A percentile compares a stretch with the other conserved stretches of the same genome.
Conservation (phyloP, 2,797 vertebrate species). For the Etheostoma nigrum region DNA sequence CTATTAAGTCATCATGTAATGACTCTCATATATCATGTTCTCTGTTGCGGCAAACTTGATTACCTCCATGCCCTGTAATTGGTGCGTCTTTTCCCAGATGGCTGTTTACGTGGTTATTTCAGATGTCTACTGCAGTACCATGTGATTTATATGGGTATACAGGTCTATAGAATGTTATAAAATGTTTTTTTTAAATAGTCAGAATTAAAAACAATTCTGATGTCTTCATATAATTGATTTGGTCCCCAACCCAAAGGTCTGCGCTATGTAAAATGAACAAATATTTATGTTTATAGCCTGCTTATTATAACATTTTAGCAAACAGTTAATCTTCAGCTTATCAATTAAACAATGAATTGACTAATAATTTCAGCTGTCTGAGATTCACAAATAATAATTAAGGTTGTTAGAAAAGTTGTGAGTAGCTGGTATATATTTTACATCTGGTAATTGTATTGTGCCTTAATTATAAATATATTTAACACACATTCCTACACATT, state of each 20-base stretch:
- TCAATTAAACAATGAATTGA: neutral
- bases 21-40: constrained; percentile 16
- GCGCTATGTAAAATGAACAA: neutral
- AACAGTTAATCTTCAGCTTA: too few species aligned
- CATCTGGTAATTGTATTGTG: neutral
- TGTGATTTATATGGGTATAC: neutral
- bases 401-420: neutral
- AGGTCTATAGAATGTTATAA: neutral
- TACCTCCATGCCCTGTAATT: constrained; percentile 15
- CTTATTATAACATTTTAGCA: too few species aligned
- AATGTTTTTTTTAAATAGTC: neutral
- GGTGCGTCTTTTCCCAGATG: constrained; percentile 6
- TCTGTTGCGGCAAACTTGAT: constrained; percentile 11
- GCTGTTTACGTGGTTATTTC: neutral
- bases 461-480: constrained; percentile 9
- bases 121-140: neutral
- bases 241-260: neutral
- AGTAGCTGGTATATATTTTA: neutral
- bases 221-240: neutral
- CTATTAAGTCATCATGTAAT: constrained; percentile 31
- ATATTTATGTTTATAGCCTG: neutral
- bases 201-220: neutral
- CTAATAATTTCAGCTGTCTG: neutral
- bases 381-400: neutral
- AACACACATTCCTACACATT: constrained; percentile 6